Evolutionary conservation across 2,113 vertebrate genomes (phyloP).

Genomic region (Leptodactylus fuscus): DNA sequence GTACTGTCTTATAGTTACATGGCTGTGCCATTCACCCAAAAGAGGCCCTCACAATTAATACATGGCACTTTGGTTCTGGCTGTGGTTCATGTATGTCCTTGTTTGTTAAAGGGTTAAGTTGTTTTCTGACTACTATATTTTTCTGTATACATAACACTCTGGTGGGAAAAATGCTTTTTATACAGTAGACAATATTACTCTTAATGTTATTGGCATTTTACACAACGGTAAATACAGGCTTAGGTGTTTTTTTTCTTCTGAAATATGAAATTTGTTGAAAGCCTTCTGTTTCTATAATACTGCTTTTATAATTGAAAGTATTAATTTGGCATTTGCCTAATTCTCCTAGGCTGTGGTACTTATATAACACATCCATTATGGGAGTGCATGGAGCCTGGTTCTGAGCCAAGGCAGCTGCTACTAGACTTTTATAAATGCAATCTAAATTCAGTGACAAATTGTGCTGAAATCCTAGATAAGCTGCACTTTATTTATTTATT

Average conservation of each 20-base stretch:
- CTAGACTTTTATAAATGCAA: slow-evolving; percentile 65
- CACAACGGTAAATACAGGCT: background rate
- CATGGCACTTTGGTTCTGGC: no score
- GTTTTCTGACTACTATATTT: no score
- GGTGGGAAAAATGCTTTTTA: no score
- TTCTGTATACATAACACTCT: no score
- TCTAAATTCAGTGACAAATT: slow-evolving; percentile 75
- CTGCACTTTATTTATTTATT: slow-evolving; percentile 67
- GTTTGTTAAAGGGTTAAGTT: no score
- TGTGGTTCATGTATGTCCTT: no score
- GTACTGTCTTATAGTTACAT: no score
- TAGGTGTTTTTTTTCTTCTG: background rate
- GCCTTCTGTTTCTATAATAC: slow-evolving; percentile 50
- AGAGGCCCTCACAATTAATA: no score
- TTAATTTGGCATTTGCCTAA: slow-evolving; percentile 61
- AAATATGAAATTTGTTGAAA: slow-evolving; percentile 11
- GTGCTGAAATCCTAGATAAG: slow-evolving; percentile 81
- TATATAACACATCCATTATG: slow-evolving; percentile 68
- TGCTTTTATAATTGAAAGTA: slow-evolving; percentile 57
- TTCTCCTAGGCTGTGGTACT: slow-evolving; percentile 59
- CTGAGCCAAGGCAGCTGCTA: slow-evolving; percentile 67
- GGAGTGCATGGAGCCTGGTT: slow-evolving; percentile 67
- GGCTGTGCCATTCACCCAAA: no score
- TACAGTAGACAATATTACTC: no score
- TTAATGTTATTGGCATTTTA: background rate